Percentiles rank a stretch among this genome's conserved stretches.
These are phyloP conservation scores for Macaca nemestrina DNA, from an alignment of 2,113 vertebrate genomes.

Conservation along the genomic window DNA sequence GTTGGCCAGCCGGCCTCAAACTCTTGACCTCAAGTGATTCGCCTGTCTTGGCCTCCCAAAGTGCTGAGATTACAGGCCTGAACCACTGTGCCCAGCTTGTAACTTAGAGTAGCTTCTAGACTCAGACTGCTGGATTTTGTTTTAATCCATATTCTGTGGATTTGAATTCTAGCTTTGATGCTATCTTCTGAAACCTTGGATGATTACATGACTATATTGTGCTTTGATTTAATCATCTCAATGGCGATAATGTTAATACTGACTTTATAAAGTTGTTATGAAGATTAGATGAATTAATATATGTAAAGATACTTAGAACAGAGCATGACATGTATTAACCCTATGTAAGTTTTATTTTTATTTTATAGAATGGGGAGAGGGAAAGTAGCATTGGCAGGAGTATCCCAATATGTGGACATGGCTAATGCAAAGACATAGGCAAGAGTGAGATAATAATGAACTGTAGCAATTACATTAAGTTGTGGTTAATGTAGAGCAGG, in stretches of 20 bases:
- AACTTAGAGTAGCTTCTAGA: neutral
- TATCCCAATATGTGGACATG: neutral
- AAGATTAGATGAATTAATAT: slow-evolving; percentile 27
- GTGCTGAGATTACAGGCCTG: neutral
- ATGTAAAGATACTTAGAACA: slow-evolving; percentile 30
- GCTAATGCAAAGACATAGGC: neutral
- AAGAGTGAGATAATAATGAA: slow-evolving; percentile 34
- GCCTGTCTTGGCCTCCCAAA: neutral
- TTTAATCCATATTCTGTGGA: neutral
- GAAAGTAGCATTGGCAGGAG: neutral
- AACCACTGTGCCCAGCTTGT: neutral
- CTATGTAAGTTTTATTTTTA: neutral
- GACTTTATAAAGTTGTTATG: neutral
- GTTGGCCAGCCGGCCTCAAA: neutral
- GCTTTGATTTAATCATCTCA: slow-evolving; percentile 29
- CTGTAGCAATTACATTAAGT: neutral
- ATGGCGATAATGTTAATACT: neutral
- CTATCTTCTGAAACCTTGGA: neutral
- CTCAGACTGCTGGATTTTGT: neutral
- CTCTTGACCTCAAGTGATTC: neutral
- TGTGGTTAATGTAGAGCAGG: neutral
- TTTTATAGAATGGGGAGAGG: slow-evolving; percentile 16
- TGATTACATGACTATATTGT: neutral
- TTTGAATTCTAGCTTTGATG: neutral
- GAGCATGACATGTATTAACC: neutral